These are phyloP conservation scores for Hormiphora californensis DNA, from an alignment of 37 sponge, comb jelly and placozoan species.

Conservation along the genomic window DNA sequence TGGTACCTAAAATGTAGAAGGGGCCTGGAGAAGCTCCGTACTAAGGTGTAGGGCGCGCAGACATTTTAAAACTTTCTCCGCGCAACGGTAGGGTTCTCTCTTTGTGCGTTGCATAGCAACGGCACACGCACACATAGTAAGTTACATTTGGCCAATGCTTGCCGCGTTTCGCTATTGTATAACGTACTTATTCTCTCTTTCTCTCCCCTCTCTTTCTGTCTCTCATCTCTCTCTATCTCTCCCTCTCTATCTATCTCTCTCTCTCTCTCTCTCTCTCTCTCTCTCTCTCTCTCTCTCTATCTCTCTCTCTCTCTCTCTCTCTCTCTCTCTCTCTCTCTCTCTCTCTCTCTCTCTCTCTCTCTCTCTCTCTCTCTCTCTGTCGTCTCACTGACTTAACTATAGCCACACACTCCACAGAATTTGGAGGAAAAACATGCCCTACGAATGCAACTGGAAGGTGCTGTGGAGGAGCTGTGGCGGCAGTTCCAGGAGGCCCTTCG, in stretches of 20 bases:
- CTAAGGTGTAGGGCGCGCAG: too few relatives aligned
- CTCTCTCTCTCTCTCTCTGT: not conserved
- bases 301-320: not conserved
- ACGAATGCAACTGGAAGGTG: slow-evolving; percentile 74
- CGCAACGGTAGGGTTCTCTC: too few relatives aligned
- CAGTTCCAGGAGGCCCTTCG: slow-evolving; percentile 79
- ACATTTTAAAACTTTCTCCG: too few relatives aligned
- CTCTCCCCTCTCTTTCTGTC: not conserved
- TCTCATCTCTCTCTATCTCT: not conserved
- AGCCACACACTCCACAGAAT: slow-evolving; percentile 60
- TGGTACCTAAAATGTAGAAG: too few relatives aligned
- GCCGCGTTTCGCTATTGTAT: too few relatives aligned
- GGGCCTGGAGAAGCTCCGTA: too few relatives aligned
- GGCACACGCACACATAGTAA: too few relatives aligned
- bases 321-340: not conserved
- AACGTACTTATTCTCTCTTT: not conserved
- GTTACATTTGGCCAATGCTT: too few relatives aligned
- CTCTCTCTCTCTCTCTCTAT: not conserved
- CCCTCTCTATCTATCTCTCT: not conserved
- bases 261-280: not conserved
- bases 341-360: not conserved
- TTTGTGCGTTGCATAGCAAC: too few relatives aligned
- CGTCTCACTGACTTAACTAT: too few relatives aligned
- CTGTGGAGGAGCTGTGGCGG: slow-evolving; percentile 81
- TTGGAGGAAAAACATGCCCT: slow-evolving; percentile 91